A percentile compares a stretch with the other conserved stretches of the same genome.
Evolutionary conservation across 1,140 invertebrate genomes (phyloP).

Genomic region (Drosophila kikkawai): DNA sequence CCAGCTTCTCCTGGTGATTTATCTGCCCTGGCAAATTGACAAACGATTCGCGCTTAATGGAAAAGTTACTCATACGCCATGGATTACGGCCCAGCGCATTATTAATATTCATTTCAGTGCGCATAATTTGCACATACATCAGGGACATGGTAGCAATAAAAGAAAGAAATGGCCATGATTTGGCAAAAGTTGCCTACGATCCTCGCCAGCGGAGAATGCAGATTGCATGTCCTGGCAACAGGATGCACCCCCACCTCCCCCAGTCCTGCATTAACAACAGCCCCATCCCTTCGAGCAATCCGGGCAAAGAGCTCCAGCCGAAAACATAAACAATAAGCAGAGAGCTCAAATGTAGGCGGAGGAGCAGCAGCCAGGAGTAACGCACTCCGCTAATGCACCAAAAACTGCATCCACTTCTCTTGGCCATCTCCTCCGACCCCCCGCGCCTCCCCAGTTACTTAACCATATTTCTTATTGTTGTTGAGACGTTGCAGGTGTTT

Average conservation of each 20-base stretch:
- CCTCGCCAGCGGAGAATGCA: slow-evolving; percentile 55
- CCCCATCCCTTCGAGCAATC: slow-evolving; percentile 27
- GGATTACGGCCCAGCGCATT: slow-evolving; percentile 35
- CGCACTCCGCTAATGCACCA: slow-evolving; percentile 75
- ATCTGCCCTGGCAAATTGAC: slow-evolving; percentile 63
- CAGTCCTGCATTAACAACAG: slow-evolving; percentile 66
- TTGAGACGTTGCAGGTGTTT: slow-evolving; percentile 81
- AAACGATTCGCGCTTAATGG: slow-evolving; percentile 69
- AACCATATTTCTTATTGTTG: slow-evolving; percentile 76
- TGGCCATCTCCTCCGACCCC: neutral
- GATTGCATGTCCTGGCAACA: slow-evolving; percentile 70
- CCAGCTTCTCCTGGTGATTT: slow-evolving; percentile 41
- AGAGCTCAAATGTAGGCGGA: slow-evolving; percentile 34
- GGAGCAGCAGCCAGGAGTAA: slow-evolving; percentile 27
- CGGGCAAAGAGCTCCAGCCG: slow-evolving; percentile 40
- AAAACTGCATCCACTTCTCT: slow-evolving; percentile 57
- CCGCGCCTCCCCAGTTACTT: slow-evolving; percentile 48
- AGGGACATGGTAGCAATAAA: slow-evolving; percentile 55
- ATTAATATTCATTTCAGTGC: slow-evolving; percentile 74
- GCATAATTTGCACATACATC: slow-evolving; percentile 57
- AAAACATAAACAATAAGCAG: slow-evolving; percentile 76
- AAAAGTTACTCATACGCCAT: slow-evolving; percentile 62
- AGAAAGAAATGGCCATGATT: slow-evolving; percentile 62
- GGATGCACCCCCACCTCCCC: slow-evolving; percentile 28
- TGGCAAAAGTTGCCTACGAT: slow-evolving; percentile 53